These are phyloP conservation scores for Chaetorhynchus papuensis DNA, from an alignment of 2,113 vertebrate genomes.

Conservation along the genomic window DNA sequence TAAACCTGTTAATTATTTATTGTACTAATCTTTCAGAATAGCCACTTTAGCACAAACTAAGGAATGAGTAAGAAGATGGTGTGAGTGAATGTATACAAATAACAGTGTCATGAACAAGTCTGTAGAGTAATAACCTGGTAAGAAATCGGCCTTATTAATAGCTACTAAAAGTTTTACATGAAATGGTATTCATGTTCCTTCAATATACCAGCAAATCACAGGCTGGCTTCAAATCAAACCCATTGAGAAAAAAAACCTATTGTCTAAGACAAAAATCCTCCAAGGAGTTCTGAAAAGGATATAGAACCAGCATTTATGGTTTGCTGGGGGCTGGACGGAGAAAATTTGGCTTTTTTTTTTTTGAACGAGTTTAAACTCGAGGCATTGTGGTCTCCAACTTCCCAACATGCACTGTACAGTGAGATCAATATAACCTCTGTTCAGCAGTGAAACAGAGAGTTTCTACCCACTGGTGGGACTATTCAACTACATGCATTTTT, in stretches of 20 bases:
- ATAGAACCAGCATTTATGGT: neutral
- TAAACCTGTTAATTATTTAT: neutral
- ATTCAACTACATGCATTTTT: neutral
- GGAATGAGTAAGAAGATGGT: neutral
- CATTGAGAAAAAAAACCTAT: neutral
- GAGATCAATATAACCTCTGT: constrained; percentile 57
- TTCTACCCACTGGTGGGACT: constrained; percentile 13
- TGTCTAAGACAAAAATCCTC: neutral
- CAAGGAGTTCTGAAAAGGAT: neutral
- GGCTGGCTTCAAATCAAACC: neutral
- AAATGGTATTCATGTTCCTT: neutral
- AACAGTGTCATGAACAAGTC: neutral
- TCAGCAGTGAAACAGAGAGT: constrained; percentile 63
- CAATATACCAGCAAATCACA: neutral
- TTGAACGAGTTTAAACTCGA: neutral
- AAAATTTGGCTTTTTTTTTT: neutral
- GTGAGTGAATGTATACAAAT: neutral
- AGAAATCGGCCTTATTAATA: neutral
- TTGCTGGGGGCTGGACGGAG: neutral
- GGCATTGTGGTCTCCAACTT: neutral
- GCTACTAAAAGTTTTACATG: neutral
- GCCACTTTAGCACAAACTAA: neutral
- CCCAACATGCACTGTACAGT: constrained; percentile 44
- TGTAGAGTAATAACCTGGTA: neutral
- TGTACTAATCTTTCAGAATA: neutral